phyloP scores from a whole-genome alignment of 2,113 vertebrate genomes.

The Atrichornis clamosus region DNA sequence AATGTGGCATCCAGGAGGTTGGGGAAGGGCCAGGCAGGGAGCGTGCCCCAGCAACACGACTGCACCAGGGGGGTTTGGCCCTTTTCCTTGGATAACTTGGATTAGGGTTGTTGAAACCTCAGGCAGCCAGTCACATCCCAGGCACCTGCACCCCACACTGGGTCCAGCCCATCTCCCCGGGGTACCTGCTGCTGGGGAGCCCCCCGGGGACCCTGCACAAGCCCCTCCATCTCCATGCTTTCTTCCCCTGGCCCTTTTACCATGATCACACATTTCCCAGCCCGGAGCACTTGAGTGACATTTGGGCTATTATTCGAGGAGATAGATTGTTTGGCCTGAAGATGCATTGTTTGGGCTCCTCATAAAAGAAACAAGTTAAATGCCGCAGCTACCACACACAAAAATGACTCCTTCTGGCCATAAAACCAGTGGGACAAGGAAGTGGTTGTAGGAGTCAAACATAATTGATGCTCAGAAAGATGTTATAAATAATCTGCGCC shows the following conservation, averaged over 20 bases:
- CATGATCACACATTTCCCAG: conserved; percentile 47
- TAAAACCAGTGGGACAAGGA: conserved; percentile 66
- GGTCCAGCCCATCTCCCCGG: neutral
- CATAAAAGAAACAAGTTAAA: conserved; percentile 73
- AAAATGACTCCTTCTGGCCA: conserved; percentile 59
- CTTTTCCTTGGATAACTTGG: conserved; percentile 16
- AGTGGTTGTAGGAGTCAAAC: conserved; percentile 64
- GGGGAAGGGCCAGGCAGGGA: neutral
- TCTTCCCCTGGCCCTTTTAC: conserved; percentile 23
- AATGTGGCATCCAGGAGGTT: neutral
- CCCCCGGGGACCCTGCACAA: neutral
- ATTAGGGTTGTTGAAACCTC: conserved; percentile 57
- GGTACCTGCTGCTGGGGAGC: neutral
- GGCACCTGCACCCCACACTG: neutral
- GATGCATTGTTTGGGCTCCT: conserved; percentile 70
- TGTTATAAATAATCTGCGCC: conserved; percentile 66
- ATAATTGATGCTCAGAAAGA: conserved; percentile 66
- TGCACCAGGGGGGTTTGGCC: neutral
- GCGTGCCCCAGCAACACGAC: neutral
- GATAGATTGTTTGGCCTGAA: conserved; percentile 60
- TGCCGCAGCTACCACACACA: conserved; percentile 43
- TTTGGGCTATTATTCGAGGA: conserved; percentile 26
- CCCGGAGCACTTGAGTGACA: conserved; percentile 19
- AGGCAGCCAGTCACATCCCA: neutral
- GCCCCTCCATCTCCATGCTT: neutral